phyloP scores from a whole-genome alignment of 2,888 invertebrate species.

The Ophioninae sp. region DNA sequence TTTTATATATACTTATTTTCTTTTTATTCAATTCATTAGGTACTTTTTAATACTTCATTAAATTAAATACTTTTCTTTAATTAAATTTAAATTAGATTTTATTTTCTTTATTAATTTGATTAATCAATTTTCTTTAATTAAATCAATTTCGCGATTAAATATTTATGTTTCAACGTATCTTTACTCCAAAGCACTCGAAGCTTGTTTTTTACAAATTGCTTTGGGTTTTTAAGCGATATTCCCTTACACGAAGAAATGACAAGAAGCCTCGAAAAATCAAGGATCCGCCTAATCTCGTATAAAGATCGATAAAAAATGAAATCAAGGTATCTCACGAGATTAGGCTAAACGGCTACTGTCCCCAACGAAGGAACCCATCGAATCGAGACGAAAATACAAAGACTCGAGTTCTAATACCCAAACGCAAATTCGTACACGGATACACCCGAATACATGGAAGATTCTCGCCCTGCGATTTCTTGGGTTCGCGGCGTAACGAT shows the following conservation, averaged over 20 bases:
- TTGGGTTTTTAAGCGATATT: too few relatives aligned
- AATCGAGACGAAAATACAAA: constrained; percentile 26
- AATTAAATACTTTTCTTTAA: too few relatives aligned
- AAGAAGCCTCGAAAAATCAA: neutral
- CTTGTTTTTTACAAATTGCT: too few relatives aligned
- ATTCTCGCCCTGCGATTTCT: constrained; percentile 53
- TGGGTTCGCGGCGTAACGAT: constrained; percentile 63
- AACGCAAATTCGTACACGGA: neutral
- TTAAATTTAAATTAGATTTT: too few relatives aligned
- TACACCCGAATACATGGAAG: constrained; percentile 6
- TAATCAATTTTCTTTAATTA: too few relatives aligned
- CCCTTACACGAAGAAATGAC: neutral
- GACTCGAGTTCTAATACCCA: neutral
- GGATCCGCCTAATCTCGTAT: neutral
- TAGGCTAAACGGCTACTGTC: constrained; percentile 26
- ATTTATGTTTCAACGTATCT: too few relatives aligned
- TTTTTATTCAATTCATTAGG: too few relatives aligned
- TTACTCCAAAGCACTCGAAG: too few relatives aligned
- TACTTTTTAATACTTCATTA: too few relatives aligned
- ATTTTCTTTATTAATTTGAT: too few relatives aligned
- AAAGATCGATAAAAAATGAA: constrained; percentile 17
- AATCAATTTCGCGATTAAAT: too few relatives aligned
- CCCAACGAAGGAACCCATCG: constrained; percentile 20
- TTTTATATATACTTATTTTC: too few relatives aligned
- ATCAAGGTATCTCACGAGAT: constrained; percentile 13